A percentile compares a stretch with the other conserved stretches of the same genome.
Evolutionary conservation across 2,888 invertebrate species (phyloP).

Genomic region (Trissoscelio sp.): DNA sequence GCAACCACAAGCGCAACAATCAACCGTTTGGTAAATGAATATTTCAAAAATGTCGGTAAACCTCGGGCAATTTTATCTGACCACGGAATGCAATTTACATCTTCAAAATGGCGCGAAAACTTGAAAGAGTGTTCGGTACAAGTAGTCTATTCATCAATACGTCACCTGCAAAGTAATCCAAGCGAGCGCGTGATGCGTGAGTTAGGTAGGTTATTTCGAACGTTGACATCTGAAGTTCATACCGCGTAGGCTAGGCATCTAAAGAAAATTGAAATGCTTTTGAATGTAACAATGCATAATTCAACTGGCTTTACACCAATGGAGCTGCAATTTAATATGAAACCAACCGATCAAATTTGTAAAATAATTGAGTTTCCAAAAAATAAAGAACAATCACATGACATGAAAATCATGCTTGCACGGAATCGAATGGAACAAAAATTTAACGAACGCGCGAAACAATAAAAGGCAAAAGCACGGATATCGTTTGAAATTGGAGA

Average conservation of each 20-base stretch:
- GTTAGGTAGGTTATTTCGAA: slow-evolving; percentile 20
- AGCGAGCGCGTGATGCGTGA: slow-evolving; percentile 11
- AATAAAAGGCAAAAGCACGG: neutral
- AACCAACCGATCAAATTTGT: neutral
- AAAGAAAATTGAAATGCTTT: slow-evolving; percentile 14
- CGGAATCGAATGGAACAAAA: slow-evolving; percentile 1
- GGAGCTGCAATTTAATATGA: slow-evolving; percentile 5
- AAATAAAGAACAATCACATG: neutral
- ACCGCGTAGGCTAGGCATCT: slow-evolving; percentile 25
- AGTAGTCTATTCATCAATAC: slow-evolving; percentile 5
- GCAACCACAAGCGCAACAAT: slow-evolving; percentile 17
- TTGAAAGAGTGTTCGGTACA: neutral
- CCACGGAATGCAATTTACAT: slow-evolving; percentile 28
- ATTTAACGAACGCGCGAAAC: slow-evolving; percentile 22
- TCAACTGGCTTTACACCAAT: slow-evolving; percentile 9
- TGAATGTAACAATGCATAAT: slow-evolving; percentile 15
- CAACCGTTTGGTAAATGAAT: slow-evolving; percentile 14
- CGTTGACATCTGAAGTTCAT: slow-evolving; percentile 19
- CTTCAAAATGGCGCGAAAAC: neutral
- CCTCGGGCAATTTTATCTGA: slow-evolving; percentile 21
- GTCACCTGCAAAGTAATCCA: slow-evolving; percentile 27
- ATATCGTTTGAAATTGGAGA: neutral
- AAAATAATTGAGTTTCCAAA: slow-evolving; percentile 11
- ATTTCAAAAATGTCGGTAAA: slow-evolving; percentile 14
- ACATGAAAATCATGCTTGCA: slow-evolving; percentile 1